Percentiles rank a stretch among this genome's conserved stretches.
phyloP scores from a whole-genome alignment of 2,797 vertebrate species.

The Dendrocincla tyrannina region DNA sequence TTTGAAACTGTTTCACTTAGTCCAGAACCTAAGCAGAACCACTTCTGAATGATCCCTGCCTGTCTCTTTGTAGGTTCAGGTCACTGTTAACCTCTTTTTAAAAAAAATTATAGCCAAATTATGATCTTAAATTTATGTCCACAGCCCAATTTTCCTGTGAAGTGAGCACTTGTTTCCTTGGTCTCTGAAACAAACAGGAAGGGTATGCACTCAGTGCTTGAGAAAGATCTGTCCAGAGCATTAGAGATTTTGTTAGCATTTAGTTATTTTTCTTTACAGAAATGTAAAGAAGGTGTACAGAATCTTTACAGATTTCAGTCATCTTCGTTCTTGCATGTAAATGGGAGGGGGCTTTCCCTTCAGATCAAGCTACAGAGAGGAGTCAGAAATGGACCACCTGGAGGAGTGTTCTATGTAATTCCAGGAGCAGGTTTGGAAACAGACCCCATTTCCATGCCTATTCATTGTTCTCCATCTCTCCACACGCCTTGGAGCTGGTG shows the following conservation, averaged over 20 bases:
- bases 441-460: neutral
- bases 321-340: neutral
- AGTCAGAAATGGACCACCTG: neutral
- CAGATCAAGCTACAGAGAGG: neutral
- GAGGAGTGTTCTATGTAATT: neutral
- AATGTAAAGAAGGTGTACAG: too few species aligned
- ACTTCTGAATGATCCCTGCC: neutral
- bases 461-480: neutral
- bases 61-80: neutral
- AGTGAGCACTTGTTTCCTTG: neutral
- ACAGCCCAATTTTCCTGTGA: neutral
- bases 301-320: neutral
- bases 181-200: neutral
- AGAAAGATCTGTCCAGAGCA: neutral
- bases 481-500: neutral
- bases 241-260: neutral
- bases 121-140: neutral
- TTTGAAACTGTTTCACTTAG: neutral
- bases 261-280: neutral
- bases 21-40: neutral
- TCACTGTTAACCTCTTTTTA: neutral
- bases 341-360: neutral
- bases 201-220: accelerated
- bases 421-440: neutral
- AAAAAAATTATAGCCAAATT: neutral